Base-by-base conservation (phyloP, 2,888 invertebrate genomes). In the Brachyptera risi region DNA sequence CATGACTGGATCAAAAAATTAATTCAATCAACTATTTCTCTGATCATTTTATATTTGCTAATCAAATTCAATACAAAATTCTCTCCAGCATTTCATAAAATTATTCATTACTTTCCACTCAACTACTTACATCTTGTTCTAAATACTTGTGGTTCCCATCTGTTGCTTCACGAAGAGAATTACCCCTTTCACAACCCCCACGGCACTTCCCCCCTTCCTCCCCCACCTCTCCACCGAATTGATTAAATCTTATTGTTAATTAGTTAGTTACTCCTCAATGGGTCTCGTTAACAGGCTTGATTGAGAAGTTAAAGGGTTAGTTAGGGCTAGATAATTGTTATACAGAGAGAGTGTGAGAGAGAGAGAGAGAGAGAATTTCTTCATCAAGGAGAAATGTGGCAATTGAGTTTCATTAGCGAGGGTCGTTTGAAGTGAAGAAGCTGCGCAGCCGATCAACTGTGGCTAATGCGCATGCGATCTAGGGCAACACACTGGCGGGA, bases 211-310 rank as follows among this genome's bases (percentile, higher is more conserved):
- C n/a, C 56, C 60, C 57, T 58, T 61, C 40, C 9, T 56, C 50
- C 61, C 38, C 40, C 42, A 58, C 40, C 49, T 31, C 24, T 17
- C 35, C 47, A 19, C 49, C 44, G 47, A 61, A 61, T 61, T 58
- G 61, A 61, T 61, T 61, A 61, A 61, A 61, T 61, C 61, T 62
- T 62, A 62, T 59, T 59, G 59, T 57, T 62, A 62, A 62, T 62
- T 62, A 62, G 62, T 58, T 61, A 54, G 54, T 37, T 37, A 54
- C 54, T 38, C 54, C 54, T 54, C 54, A 54, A 54, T 54, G 54
- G 50, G 24, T 17, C 21, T 17, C 42, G 24, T 9, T 54, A 54
- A 37, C 37, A 37, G 35, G 54, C 54, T 51, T 37, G 54, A 47
- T 47, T 37, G 35, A 54, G 54, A 35, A 57, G 49, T 49, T 58